Percentiles rank a stretch among this genome's conserved stretches.
These are phyloP conservation scores for Troilus luridus DNA, from an alignment of 2,888 invertebrate species.

Conservation along the genomic window DNA sequence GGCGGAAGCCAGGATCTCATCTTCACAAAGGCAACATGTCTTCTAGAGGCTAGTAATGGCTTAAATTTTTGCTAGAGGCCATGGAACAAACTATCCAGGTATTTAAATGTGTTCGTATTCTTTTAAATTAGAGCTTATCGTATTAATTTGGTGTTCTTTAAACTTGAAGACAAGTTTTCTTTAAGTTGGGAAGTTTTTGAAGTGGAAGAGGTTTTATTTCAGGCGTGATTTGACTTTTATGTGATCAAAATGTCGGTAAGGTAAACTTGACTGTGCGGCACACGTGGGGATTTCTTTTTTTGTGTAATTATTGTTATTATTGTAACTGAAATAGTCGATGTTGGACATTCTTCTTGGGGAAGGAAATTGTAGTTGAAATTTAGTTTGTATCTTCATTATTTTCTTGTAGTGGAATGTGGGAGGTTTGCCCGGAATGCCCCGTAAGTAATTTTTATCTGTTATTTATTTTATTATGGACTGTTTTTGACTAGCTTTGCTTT, in stretches of 20 bases:
- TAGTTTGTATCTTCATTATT: not conserved
- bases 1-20: conserved; percentile 50
- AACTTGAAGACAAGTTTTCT: not conserved
- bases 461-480: not conserved
- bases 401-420: conserved; percentile 54
- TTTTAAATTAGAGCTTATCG: not conserved
- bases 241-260: conserved; percentile 63
- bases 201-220: conserved; percentile 33
- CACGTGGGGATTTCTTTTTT: conserved; percentile 62
- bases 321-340: not conserved
- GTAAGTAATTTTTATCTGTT: conserved; percentile 15
- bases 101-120: conserved; percentile 55
- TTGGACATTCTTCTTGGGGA: not conserved
- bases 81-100: conserved; percentile 64
- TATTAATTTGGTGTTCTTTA: not conserved
- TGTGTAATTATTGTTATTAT: conserved; percentile 39
- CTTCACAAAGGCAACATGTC: conserved; percentile 62
- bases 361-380: not conserved
- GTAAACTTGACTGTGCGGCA: conserved; percentile 61
- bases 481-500: not conserved
- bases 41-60: conserved; percentile 64
- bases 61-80: conserved; percentile 63
- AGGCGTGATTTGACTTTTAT: conserved; percentile 54
- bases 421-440: conserved; percentile 48
- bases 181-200: not conserved